phyloP scores from a whole-genome alignment of 2,797 vertebrate genomes.

The Oceanodroma leucorhoa region DNA sequence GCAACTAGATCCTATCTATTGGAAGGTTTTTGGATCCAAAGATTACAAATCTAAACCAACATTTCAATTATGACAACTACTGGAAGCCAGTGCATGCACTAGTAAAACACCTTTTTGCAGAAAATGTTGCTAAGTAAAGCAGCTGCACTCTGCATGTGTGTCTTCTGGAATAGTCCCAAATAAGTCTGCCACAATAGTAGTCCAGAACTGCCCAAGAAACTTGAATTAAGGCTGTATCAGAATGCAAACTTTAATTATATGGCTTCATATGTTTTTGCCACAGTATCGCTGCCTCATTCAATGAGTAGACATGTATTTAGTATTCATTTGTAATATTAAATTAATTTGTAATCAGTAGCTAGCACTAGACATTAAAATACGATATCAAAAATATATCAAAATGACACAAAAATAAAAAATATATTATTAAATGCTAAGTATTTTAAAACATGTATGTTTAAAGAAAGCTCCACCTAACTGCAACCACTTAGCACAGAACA shows the following conservation, averaged over 20 bases:
- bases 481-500: not conserved
- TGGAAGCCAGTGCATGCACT: not conserved
- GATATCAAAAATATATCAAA: not conserved
- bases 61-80: not conserved
- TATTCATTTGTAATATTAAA: not conserved
- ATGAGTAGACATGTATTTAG: not conserved
- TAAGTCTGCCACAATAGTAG: not conserved
- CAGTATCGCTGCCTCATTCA: not conserved
- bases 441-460: not conserved
- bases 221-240: not conserved
- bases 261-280: not conserved
- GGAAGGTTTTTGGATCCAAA: not conserved
- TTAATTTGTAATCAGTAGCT: not conserved
- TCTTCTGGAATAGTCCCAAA: not conserved
- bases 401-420: not conserved
- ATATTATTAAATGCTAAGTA: not conserved
- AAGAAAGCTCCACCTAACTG: not conserved
- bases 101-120: not conserved
- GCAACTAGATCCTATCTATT: not conserved
- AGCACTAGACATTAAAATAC: not conserved
- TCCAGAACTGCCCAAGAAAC: not conserved
- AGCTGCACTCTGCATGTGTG: not conserved
- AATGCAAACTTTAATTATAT: not conserved
- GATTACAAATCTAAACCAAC: not conserved
- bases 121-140: not conserved